These are phyloP conservation scores for Parnassius orleans DNA, from an alignment of 2,888 invertebrate species.

Conservation along the genomic window DNA sequence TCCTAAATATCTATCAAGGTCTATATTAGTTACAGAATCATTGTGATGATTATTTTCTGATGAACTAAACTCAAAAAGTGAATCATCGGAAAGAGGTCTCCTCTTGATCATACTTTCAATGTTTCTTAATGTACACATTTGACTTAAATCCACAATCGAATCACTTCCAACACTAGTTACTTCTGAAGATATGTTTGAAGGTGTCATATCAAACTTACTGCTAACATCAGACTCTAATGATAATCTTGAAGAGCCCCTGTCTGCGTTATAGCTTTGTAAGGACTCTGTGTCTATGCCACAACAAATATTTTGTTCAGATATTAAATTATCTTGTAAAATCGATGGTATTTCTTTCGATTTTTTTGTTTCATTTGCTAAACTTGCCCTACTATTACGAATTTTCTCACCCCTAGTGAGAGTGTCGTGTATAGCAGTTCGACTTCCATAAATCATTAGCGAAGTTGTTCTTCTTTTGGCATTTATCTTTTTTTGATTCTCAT, in stretches of 20 bases:
- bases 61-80: constrained; percentile 84
- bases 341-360: constrained; percentile 49
- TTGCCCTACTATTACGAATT: constrained; percentile 70
- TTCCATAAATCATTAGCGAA: constrained; percentile 76
- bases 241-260: constrained; percentile 69
- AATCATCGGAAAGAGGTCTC: constrained; percentile 88
- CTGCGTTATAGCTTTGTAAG: constrained; percentile 68
- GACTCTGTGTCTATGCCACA: constrained; percentile 71
- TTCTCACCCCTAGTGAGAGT: constrained; percentile 76
- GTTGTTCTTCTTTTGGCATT: constrained; percentile 72
- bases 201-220: constrained; percentile 71
- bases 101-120: constrained; percentile 84
- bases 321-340: constrained; percentile 52
- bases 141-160: constrained; percentile 79
- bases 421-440: constrained; percentile 74
- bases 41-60: constrained; percentile 76
- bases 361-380: constrained; percentile 60
- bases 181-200: constrained; percentile 69
- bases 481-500: constrained; percentile 69
- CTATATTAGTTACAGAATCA: constrained; percentile 78
- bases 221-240: constrained; percentile 75
- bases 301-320: constrained; percentile 60
- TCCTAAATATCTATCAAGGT: constrained; percentile 85
- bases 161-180: constrained; percentile 67
- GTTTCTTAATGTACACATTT: constrained; percentile 66